Conservation (phyloP, 2,797 vertebrate genomes). For the Antrozous pallidus region DNA sequence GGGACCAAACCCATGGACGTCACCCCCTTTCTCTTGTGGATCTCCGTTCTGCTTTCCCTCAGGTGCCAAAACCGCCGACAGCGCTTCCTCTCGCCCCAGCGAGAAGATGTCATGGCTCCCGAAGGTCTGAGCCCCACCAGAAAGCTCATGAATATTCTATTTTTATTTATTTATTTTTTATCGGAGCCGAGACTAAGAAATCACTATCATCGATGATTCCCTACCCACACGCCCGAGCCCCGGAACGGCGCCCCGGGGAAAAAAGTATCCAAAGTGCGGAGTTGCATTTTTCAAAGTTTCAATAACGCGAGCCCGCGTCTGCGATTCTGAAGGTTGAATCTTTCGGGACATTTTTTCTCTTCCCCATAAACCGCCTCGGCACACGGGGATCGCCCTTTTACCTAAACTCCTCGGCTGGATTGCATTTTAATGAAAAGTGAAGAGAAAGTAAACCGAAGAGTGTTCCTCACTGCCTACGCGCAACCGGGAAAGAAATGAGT, state of each 20-base stretch:
- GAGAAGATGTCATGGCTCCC: slow-evolving; percentile 11
- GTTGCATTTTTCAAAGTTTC: neutral
- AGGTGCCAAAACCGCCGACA: neutral
- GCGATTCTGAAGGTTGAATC: neutral
- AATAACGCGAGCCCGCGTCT: neutral
- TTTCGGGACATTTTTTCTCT: neutral
- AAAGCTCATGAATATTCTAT: slow-evolving; percentile 54
- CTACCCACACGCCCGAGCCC: neutral
- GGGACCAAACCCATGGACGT: neutral
- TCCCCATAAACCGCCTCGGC: too few species aligned
- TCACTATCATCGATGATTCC: neutral
- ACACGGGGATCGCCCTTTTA: neutral
- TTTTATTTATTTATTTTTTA: neutral
- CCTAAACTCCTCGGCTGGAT: neutral
- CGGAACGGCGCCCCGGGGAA: neutral
- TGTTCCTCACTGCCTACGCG: neutral
- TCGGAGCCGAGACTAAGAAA: neutral
- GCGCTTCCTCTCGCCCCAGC: neutral
- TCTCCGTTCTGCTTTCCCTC: neutral
- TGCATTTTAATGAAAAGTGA: neutral
- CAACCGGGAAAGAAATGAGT: neutral
- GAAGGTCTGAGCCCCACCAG: slow-evolving; percentile 37
- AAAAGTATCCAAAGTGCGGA: neutral
- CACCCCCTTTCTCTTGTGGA: neutral
- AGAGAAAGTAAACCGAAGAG: neutral